Evolutionary conservation across 2,888 invertebrate genomes (phyloP), one percentile per base, ranked within the genome.

Genomic region (Heterodera filipjevi): DNA sequence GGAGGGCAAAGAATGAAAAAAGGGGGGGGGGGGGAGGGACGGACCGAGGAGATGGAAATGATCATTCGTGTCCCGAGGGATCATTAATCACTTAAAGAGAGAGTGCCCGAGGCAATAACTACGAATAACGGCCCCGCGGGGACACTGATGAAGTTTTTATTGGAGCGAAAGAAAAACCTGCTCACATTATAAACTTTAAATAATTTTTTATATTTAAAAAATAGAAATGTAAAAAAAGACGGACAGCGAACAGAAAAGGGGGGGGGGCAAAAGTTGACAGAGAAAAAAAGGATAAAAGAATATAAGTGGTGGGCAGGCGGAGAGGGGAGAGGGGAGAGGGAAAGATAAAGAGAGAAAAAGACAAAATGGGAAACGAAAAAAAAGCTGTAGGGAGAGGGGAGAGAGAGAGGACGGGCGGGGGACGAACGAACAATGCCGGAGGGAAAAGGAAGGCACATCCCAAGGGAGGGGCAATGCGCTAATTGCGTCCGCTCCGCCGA

Each of bases 61-160:
- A 49, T 49, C 49, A 49, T 19, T 19, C 16, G 49, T 14, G 49
- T 59, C 59, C 59, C 59, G 59, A 59, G 59, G 59, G 59, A 59
- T 59, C 59, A 59, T 59, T 59, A 59, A 59, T 59, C 59, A 59
- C 59, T 59, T 22, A 5, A n/a, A 39, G 22, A 19, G 3, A 8
- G 59, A 59, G n/a, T n/a, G 59, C 59, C 59, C 22, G 59, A 59
- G 59, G 59, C 59, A 59, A 59, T n/a, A n/a, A 59, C n/a, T n/a
- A 27, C 19, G 22, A 1, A 0, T 59, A 27, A 27, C 5, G n/a
- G 59, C 59, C 59, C 59, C n/a, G n/a, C n/a, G 49, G 49, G 49
- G 27, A 59, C 59, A 59, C 22, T 27, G 59, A 59, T 27, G 59
- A 22, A 49, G 49, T 49, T 49, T 44, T 49, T 49, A 49, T 49